Percentiles rank a stretch among this genome's conserved stretches.
These are phyloP conservation scores for Leptinotarsa tumamoca DNA, from an alignment of 2,888 invertebrate species.

Conservation along the genomic window DNA sequence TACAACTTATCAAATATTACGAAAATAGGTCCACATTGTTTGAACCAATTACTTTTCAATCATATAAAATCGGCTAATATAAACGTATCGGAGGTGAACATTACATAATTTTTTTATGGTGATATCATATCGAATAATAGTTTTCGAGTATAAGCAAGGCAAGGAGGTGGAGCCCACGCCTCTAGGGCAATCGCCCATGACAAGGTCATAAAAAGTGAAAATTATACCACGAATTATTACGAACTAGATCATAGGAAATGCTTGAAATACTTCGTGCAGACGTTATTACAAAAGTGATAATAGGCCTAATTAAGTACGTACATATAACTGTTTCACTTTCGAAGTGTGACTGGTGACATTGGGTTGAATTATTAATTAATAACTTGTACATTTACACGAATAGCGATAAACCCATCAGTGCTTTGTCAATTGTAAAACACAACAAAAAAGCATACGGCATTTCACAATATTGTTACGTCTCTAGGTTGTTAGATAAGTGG, in stretches of 20 bases:
- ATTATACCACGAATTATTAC: conserved; percentile 6
- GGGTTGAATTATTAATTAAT: background rate
- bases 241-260: conserved; percentile 29
- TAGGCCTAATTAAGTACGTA: conserved; percentile 9
- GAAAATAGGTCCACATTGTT: background rate
- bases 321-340: conserved; percentile 14
- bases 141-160: conserved; percentile 15
- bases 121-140: conserved; percentile 24
- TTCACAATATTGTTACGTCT: no score
- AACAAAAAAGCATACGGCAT: background rate
- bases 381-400: background rate
- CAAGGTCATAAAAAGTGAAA: conserved; percentile 30
- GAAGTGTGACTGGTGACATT: conserved; percentile 12
- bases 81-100: conserved; percentile 4
- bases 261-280: conserved; percentile 14
- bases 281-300: conserved; percentile 21
- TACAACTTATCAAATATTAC: conserved; percentile 12
- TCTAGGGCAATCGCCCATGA: conserved; percentile 18
- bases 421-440: background rate
- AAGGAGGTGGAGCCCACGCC: conserved; percentile 25
- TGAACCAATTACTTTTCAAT: conserved; percentile 9
- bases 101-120: conserved; percentile 23
- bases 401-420: background rate
- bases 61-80: background rate
- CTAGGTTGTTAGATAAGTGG: no score